Percentiles rank a stretch among this genome's conserved stretches.
These are phyloP conservation scores for Lophura nycthemera DNA, from an alignment of 2,113 vertebrate genomes.

Conservation along the genomic window DNA sequence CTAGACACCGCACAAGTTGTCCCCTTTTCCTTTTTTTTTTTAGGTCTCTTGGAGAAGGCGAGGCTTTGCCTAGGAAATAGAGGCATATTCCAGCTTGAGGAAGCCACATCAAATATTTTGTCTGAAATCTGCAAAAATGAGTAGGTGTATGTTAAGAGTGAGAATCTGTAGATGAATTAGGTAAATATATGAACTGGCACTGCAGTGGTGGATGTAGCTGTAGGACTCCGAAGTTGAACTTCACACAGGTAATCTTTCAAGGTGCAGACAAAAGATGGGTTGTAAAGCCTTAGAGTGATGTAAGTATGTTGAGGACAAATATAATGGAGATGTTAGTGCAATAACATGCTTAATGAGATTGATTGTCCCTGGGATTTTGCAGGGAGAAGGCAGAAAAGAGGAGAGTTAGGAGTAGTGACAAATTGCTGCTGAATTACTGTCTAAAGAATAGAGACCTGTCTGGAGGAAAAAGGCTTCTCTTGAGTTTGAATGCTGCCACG, in stretches of 20 bases:
- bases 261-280: neutral
- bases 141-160: neutral
- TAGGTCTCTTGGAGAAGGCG: neutral
- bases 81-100: neutral
- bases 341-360: neutral
- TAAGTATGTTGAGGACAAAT: neutral
- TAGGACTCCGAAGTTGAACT: neutral
- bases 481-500: neutral
- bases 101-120: neutral
- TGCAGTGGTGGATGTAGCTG: neutral
- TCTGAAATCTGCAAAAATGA: neutral
- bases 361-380: neutral
- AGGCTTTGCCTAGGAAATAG: neutral
- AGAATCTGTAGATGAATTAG: neutral
- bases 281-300: neutral
- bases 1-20: neutral
- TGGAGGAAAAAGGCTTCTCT: neutral
- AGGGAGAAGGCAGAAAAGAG: conserved; percentile 12
- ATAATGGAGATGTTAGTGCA: neutral
- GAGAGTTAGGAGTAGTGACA: neutral
- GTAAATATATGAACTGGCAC: neutral
- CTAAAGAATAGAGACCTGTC: neutral
- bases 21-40: neutral
- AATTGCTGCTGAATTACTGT: neutral
- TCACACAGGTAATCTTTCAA: neutral